These are phyloP conservation scores for human DNA, from an alignment of 2,113 vertebrate genomes.

Conservation along the genomic window DNA sequence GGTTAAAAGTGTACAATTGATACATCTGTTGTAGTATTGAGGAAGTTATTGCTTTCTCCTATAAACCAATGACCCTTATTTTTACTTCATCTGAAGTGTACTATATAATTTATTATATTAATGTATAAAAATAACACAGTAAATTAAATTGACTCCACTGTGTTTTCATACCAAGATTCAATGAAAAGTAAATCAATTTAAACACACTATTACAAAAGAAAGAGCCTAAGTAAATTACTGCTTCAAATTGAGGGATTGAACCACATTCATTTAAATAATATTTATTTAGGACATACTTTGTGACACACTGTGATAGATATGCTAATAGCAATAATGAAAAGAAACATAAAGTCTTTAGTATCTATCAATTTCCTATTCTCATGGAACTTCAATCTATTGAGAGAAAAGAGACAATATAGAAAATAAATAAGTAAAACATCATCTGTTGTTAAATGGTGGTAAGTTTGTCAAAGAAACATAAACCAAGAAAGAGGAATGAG, in stretches of 20 bases:
- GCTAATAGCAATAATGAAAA: not conserved
- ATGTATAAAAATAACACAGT: not conserved
- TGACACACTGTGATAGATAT: not conserved
- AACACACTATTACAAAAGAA: not conserved
- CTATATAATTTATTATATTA: not conserved
- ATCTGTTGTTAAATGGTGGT: not conserved
- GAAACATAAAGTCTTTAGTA: not conserved
- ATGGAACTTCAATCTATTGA: not conserved
- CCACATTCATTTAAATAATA: not conserved
- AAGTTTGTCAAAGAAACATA: not conserved
- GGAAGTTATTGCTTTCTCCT: not conserved
- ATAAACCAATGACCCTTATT: not conserved
- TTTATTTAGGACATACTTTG: not conserved
- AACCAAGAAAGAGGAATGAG: not conserved
- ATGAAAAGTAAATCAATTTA: not conserved
- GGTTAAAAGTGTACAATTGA: not conserved
- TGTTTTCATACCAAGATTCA: not conserved
- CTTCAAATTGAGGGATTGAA: not conserved
- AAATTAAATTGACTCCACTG: not conserved
- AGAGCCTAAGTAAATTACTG: not conserved
- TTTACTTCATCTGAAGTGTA: not conserved
- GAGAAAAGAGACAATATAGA: not conserved
- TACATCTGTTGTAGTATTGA: not conserved
- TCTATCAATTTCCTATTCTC: not conserved
- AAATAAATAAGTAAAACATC: not conserved